Conservation (phyloP, 2,888 invertebrate species). For the Calliphora vomitoria region DNA sequence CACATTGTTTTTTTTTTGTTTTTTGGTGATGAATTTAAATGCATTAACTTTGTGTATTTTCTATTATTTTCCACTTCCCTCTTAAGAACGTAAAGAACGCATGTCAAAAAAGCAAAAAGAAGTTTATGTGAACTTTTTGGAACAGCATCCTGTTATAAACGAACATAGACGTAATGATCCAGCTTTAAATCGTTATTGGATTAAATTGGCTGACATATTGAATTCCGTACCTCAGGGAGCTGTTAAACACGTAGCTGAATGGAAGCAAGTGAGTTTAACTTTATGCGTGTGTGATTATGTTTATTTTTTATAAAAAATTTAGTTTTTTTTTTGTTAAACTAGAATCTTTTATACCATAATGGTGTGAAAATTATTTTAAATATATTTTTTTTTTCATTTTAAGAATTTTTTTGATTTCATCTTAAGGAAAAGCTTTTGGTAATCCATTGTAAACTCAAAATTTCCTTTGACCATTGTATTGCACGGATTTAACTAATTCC, state of each 20-base stretch:
- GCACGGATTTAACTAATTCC: too few relatives aligned
- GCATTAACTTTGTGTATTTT: conserved; percentile 41
- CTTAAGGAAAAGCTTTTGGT: too few relatives aligned
- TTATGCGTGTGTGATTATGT: not conserved
- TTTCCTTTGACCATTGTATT: too few relatives aligned
- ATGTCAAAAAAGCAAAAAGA: conserved; percentile 82
- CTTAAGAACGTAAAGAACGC: conserved; percentile 81
- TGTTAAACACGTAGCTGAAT: conserved; percentile 81
- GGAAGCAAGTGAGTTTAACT: conserved; percentile 77
- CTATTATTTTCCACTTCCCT: conserved; percentile 24
- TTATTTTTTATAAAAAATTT: not conserved
- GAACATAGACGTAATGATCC: conserved; percentile 82
- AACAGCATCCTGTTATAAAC: conserved; percentile 81
- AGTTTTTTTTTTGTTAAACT: not conserved
- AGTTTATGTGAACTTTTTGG: conserved; percentile 81
- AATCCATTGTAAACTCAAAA: too few relatives aligned
- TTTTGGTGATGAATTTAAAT: not conserved
- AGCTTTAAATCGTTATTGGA: conserved; percentile 80
- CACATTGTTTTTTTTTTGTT: not conserved
- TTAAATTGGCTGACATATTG: conserved; percentile 81
- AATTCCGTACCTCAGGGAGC: conserved; percentile 82
- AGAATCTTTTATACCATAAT: too few relatives aligned
- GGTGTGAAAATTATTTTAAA: too few relatives aligned
- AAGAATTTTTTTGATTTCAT: too few relatives aligned
- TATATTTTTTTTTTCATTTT: too few relatives aligned